Conservation (phyloP, 2,113 vertebrate species). For the Bubo scandiacus region DNA sequence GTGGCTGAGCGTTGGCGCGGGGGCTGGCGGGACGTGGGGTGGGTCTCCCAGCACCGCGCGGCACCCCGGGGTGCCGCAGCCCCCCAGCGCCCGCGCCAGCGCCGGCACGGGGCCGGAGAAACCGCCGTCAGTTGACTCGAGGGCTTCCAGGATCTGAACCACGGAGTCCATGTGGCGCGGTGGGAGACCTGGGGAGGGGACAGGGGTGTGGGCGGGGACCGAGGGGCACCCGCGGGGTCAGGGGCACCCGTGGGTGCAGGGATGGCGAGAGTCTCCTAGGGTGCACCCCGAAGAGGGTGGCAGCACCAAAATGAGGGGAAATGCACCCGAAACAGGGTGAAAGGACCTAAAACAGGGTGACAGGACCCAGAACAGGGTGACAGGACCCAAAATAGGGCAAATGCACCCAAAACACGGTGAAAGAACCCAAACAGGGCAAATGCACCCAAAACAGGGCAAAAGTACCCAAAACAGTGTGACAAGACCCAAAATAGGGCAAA, state of each 20-base stretch:
- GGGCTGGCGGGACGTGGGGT: not conserved
- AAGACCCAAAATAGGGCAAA: too few species aligned
- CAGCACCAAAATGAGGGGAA: not conserved
- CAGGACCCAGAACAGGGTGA: accelerated
- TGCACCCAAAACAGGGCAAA: not conserved
- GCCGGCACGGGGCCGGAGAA: not conserved
- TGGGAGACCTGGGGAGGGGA: constrained; percentile 49
- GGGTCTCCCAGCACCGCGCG: constrained; percentile 15
- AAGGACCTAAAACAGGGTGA: not conserved
- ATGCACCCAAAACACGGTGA: accelerated
- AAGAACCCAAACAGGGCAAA: accelerated
- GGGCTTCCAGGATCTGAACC: constrained; percentile 66
- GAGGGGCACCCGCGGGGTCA: not conserved
- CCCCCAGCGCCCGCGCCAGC: constrained; percentile 29
- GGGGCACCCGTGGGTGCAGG: too few species aligned
- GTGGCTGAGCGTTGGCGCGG: not conserved
- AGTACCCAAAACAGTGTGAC: too few species aligned
- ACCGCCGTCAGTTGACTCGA: constrained; percentile 49
- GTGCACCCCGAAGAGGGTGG: not conserved
- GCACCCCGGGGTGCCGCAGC: constrained; percentile 35
- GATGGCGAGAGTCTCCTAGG: accelerated
- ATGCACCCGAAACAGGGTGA: accelerated
- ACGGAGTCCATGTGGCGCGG: constrained; percentile 75
- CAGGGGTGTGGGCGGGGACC: accelerated
- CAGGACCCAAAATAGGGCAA: not conserved